These are phyloP conservation scores for Triops cancriformis DNA, from an alignment of 1,140 invertebrate genomes.

Conservation along the genomic window DNA sequence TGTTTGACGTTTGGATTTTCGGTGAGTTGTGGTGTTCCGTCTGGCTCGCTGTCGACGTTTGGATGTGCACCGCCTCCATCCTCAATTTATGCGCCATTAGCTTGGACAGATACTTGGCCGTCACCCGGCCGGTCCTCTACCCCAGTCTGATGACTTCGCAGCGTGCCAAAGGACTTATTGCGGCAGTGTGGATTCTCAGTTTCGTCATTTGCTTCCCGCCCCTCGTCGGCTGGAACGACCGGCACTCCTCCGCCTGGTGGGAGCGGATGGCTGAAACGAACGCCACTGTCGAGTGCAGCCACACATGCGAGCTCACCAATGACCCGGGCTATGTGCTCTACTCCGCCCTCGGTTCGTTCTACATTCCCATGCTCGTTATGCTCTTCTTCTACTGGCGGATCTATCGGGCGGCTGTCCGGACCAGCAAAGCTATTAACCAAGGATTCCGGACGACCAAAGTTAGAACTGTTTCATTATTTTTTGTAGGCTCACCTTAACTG, in stretches of 20 bases:
- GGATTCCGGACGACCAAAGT: conserved; percentile 79
- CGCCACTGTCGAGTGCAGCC: conserved; percentile 48
- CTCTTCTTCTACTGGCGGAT: conserved; percentile 94
- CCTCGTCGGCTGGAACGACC: conserved; percentile 84
- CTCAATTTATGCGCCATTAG: conserved; percentile 86
- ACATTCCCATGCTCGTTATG: conserved; percentile 92
- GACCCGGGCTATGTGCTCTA: conserved; percentile 72
- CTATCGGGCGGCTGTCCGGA: conserved; percentile 81
- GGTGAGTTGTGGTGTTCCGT: conserved; percentile 84
- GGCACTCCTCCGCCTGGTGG: conserved; percentile 33
- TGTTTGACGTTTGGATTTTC: conserved; percentile 85
- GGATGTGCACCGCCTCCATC: conserved; percentile 94
- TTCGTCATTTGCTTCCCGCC: conserved; percentile 96
- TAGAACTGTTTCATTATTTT: conserved; percentile 23
- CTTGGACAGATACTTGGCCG: conserved; percentile 86
- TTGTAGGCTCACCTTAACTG: neutral
- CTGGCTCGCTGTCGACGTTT: conserved; percentile 89
- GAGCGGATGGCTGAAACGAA: conserved; percentile 5
- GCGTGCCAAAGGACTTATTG: conserved; percentile 78
- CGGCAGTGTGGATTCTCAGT: conserved; percentile 83
- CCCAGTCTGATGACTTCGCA: conserved; percentile 81
- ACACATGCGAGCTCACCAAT: conserved; percentile 82
- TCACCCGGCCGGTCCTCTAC: conserved; percentile 86
- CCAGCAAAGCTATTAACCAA: conserved; percentile 81
- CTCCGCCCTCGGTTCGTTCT: conserved; percentile 90